Base-by-base conservation (phyloP, 2,888 invertebrate species). In the Agonopterix subpropinquella region DNA sequence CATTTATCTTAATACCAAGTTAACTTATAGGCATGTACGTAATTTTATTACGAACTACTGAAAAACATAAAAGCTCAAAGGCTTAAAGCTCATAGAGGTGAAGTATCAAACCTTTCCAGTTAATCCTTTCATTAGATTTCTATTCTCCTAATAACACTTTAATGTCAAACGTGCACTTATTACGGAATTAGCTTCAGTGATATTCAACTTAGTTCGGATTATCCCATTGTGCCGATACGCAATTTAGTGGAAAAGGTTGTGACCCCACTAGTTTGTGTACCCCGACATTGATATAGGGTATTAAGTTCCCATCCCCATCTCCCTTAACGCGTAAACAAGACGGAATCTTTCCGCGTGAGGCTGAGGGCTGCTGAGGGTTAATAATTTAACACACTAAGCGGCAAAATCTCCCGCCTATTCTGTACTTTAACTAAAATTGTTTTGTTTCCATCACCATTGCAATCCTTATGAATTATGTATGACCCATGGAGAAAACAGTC, bases 191-290 rank as follows among this genome's bases (percentile, higher is more conserved):
- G 67, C 74, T 68, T 63, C 67, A 70, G 67, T 74, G 77, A 82
- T 79, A 83, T 77, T 80, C 77, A 74, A 83, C 77, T 83, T 73
- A 78, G 75, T 71, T 73, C 58, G 76, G 83, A 82, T 85, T 82
- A 87, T 83, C 82, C 82, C 79, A 70, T 78, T 78, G 71, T 74
- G 79, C 82, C 83, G 79, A 87, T 88, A 86, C 79, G 82, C 81
- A 88, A 88, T 88, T 86, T 81, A 85, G 80, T 83, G 84, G 85
- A 85, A 86, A 87, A 87, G 86, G 86, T 85, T 83, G 78, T 74
- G 82, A 82, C 80, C 86, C 84, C 70, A 78, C 82, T 80, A 86
- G 84, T 86, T 87, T 83, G 84, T 82, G 81, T 80, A 78, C 79
- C 76, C 80, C 77, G 84, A 82, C 85, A 85, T 83, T 88, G 86